Conservation (phyloP, 2,113 vertebrate genomes). For the Sapayoa aenigma region DNA sequence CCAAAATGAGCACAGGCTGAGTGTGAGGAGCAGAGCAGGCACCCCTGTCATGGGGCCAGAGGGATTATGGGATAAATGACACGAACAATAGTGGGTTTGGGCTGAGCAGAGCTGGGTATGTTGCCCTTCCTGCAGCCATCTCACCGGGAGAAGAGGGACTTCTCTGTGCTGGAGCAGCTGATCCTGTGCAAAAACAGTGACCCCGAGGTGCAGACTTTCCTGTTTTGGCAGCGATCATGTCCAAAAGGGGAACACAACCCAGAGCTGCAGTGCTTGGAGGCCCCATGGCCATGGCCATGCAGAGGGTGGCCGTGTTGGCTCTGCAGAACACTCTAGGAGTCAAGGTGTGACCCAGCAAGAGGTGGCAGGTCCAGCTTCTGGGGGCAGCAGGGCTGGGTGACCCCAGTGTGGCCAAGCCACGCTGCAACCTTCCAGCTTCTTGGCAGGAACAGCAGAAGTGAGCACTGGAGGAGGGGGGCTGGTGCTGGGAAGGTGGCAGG, state of each 20-base stretch:
- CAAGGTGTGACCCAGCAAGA: accelerated
- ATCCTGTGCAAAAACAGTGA: neutral
- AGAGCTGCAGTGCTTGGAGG: neutral
- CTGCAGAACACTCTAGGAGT: neutral
- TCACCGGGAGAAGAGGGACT: neutral
- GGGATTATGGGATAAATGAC: accelerated
- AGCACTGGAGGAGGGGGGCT: neutral
- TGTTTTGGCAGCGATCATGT: accelerated
- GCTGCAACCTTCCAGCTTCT: neutral
- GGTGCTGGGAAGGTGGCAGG: neutral
- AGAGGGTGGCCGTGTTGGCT: neutral
- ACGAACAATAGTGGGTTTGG: accelerated
- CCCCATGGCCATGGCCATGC: neutral
- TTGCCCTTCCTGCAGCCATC: neutral
- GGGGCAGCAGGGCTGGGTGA: neutral
- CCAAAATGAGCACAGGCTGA: neutral
- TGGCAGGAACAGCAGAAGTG: neutral
- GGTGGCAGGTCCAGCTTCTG: neutral
- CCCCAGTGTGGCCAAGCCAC: neutral
- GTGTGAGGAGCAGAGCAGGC: accelerated
- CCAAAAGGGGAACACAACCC: neutral
- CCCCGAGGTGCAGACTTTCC: neutral
- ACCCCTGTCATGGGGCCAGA: accelerated
- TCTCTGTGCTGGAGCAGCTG: neutral
- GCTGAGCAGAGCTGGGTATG: neutral